These are phyloP conservation scores for Pangasianodon gigas DNA, from an alignment of 2,113 vertebrate species.

Conservation along the genomic window DNA sequence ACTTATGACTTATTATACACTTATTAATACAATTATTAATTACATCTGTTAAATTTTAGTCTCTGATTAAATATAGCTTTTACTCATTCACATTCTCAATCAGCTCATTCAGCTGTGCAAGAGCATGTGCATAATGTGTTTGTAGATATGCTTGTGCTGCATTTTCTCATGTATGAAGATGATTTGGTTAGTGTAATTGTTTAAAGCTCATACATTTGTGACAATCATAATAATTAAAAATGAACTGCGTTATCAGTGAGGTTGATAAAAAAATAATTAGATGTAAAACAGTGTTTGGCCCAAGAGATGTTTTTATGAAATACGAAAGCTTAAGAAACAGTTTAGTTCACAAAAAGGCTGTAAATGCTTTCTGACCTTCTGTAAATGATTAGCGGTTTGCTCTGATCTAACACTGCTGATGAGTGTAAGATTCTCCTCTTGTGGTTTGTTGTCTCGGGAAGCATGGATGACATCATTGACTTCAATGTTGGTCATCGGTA, in stretches of 20 bases:
- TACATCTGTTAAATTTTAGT: neutral
- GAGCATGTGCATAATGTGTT: neutral
- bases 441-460: constrained; percentile 27
- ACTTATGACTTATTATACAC: too few relatives aligned
- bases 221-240: neutral
- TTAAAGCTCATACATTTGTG: neutral
- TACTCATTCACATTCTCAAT: neutral
- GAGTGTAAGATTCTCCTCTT: constrained; percentile 19
- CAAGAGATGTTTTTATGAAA: neutral
- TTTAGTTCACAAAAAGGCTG: neutral
- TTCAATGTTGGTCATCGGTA: constrained; percentile 44
- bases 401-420: neutral
- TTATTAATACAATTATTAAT: too few relatives aligned
- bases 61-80: neutral
- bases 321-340: constrained; percentile 2
- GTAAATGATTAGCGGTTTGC: neutral
- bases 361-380: neutral
- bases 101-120: neutral
- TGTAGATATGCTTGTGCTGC: constrained; percentile 4
- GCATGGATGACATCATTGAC: constrained; percentile 46
- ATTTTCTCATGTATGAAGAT: neutral
- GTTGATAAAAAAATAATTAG: neutral
- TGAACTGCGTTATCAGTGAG: neutral
- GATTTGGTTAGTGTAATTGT: neutral
- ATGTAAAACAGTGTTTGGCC: constrained; percentile 4